Evolutionary conservation across 2,797 vertebrate species (phyloP), one percentile per base, ranked within the genome.

Genomic region (Lindbergichthys nudifrons): DNA sequence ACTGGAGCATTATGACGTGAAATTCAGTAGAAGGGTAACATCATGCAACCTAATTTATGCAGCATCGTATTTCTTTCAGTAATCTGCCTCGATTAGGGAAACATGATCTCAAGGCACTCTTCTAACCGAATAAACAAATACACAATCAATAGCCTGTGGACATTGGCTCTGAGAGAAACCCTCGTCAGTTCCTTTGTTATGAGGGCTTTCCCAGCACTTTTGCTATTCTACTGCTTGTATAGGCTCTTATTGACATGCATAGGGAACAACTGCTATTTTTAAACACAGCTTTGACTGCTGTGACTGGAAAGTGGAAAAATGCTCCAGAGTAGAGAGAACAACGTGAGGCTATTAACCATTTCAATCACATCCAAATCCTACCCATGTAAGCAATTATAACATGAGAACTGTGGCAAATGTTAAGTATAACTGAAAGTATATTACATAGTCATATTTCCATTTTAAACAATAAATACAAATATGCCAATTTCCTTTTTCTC

Each of bases 61-160:
- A 80, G 92, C 88, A 92, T 95, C 85, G 9, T 84, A 88, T 95
- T 94, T 92, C 94, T 87, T 78, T 73, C 83, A 81, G 80, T 87
- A 84, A 91, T 89, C 77, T 73, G 62, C 85, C 68, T 86, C 91
- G 68, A 84, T 92, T 93, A 88, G 78, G 71, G 93, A 91, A 91
- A 94, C 73, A 30, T 78, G 92, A 95, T 91, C 89, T 52, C 65
- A 73, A 73, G 81, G 81, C 69, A 78, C 77, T 65, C 73, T 83
- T 75, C 74, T 92, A 93, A 91, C 82, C 84, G 80, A 83, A 91
- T 90, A 93, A 84, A 89, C 90, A 91, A 89, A 90, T 74, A 89
- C 68, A 78, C 82, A 90, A 92, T 90, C 87, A 65, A 92, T 92
- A 88, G 43, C 53, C 47, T 43, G 65, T 61, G 52, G 69, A 60